These are phyloP conservation scores for Petrocephalus microphthalmus DNA, from an alignment of 2,113 vertebrate genomes.

Conservation along the genomic window DNA sequence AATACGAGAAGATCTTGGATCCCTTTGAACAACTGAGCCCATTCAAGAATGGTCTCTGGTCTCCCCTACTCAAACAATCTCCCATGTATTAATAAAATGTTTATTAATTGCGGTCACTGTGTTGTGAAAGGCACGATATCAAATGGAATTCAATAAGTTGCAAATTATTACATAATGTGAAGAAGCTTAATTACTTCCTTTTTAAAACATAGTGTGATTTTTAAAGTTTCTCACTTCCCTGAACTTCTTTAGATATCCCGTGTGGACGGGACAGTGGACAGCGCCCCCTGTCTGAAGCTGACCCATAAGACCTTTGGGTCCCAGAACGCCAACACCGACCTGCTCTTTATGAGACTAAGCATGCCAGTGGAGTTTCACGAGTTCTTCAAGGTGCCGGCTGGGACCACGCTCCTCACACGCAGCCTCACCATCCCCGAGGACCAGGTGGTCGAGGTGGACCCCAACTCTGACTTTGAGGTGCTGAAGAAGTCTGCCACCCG, in stretches of 20 bases:
- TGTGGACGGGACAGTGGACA: constrained; percentile 83
- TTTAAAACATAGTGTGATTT: not conserved
- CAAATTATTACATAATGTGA: not conserved
- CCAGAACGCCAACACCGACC: constrained; percentile 79
- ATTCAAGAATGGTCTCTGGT: not conserved
- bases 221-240: not conserved
- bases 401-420: constrained; percentile 74
- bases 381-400: constrained; percentile 71
- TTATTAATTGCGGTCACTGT: too few relatives aligned
- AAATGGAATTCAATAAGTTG: not conserved
- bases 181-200: not conserved
- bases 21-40: not conserved
- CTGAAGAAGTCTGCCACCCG: constrained; percentile 78
- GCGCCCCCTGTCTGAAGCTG: constrained; percentile 77
- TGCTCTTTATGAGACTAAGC: constrained; percentile 80
- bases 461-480: constrained; percentile 80
- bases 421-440: constrained; percentile 72
- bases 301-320: constrained; percentile 79
- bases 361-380: constrained; percentile 88
- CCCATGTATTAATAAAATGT: not conserved
- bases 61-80: not conserved
- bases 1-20: not conserved
- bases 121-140: too few relatives aligned
- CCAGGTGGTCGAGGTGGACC: constrained; percentile 74
- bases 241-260: constrained; percentile 63